A percentile compares a stretch with the other conserved stretches of the same genome.
Conservation (phyloP, 2,797 vertebrate genomes). For the Anniella stebbinsi region DNA sequence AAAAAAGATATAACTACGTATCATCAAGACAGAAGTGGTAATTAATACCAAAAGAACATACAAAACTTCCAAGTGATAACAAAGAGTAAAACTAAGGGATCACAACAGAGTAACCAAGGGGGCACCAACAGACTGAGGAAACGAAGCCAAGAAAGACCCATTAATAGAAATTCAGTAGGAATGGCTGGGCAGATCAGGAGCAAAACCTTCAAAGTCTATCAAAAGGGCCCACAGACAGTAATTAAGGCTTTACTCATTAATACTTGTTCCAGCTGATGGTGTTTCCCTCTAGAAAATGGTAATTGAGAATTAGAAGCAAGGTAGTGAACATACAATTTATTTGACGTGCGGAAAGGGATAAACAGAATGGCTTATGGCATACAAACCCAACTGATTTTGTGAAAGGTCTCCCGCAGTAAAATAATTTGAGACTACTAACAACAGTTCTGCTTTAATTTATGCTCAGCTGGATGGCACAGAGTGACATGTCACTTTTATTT, state of each 20-base stretch:
- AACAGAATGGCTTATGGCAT: neutral
- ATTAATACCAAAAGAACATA: no score
- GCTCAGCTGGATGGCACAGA: conserved; percentile 56
- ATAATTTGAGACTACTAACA: neutral
- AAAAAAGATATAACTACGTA: no score
- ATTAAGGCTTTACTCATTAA: accelerated
- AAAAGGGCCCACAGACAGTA: neutral
- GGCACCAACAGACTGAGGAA: neutral
- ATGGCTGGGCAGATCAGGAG: neutral
- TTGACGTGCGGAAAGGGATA: conserved; percentile 1
- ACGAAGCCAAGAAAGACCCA: neutral
- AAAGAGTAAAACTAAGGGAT: no score
- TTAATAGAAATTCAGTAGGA: neutral
- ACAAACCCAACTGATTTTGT: neutral
- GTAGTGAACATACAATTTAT: neutral
- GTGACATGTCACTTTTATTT: conserved; percentile 65
- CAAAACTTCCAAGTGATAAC: no score
- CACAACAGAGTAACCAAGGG: no score
- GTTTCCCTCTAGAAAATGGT: neutral
- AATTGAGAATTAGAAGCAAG: neutral
- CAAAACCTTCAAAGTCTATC: neutral
- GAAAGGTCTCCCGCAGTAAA: neutral
- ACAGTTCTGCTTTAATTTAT: conserved; percentile 33
- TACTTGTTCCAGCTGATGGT: neutral
- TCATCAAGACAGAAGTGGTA: no score